These are phyloP conservation scores for Charina bottae DNA, from an alignment of 2,113 vertebrate species.

Conservation along the genomic window DNA sequence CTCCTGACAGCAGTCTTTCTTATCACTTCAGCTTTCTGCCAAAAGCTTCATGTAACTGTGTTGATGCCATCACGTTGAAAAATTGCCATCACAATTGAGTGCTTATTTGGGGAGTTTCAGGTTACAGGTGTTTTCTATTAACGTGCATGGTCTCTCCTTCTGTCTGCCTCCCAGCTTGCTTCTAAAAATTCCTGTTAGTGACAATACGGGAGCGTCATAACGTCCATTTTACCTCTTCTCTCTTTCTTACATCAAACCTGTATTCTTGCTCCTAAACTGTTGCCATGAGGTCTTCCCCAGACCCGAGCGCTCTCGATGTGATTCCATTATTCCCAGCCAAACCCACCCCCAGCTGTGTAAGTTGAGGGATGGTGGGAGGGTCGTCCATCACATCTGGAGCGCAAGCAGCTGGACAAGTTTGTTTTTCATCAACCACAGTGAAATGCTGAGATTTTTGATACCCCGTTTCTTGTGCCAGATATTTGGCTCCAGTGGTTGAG, in stretches of 20 bases:
- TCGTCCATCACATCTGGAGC: too few species aligned
- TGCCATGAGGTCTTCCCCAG: too few species aligned
- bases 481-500: background rate
- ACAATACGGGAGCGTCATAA: background rate
- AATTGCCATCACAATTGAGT: background rate
- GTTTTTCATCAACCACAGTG: background rate
- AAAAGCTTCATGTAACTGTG: background rate
- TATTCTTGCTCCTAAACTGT: background rate
- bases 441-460: background rate
- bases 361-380: too few species aligned
- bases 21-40: conserved; percentile 43
- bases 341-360: too few species aligned
- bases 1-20: conserved; percentile 61
- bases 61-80: background rate
- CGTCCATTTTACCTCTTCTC: background rate
- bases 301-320: too few species aligned
- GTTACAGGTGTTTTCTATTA: background rate
- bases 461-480: background rate
- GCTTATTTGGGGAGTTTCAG: background rate
- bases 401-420: background rate
- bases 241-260: background rate
- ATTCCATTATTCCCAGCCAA: too few species aligned
- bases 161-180: background rate
- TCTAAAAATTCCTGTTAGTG: too few species aligned
- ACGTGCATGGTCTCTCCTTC: background rate